Percentiles rank a stretch among this genome's conserved stretches.
Conservation (phyloP, 2,113 vertebrate genomes). For the Lasiurus borealis region DNA sequence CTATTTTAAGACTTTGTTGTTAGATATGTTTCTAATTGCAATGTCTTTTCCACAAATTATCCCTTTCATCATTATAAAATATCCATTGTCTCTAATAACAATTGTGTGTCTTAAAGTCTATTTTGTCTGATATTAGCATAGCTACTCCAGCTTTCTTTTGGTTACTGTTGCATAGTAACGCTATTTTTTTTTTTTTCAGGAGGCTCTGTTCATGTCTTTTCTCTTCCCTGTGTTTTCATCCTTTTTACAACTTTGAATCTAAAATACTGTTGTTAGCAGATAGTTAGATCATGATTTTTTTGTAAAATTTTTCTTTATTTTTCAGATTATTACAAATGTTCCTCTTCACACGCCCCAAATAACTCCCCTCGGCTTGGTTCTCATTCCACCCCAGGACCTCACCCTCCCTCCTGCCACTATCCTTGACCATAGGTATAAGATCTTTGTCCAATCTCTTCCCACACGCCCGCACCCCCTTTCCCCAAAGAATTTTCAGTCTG, state of each 20-base stretch:
- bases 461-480: too few relatives aligned
- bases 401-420: too few relatives aligned
- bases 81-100: background rate
- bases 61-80: background rate
- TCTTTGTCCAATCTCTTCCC: too few relatives aligned
- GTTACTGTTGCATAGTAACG: background rate
- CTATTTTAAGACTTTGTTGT: background rate
- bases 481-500: too few relatives aligned
- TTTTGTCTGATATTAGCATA: background rate
- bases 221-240: background rate
- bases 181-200: background rate
- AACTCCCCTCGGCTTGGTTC: too few relatives aligned
- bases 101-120: slow-evolving; percentile 8
- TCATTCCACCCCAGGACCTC: too few relatives aligned
- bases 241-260: background rate
- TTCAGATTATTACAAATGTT: too few relatives aligned
- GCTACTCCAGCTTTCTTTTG: background rate
- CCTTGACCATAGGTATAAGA: too few relatives aligned
- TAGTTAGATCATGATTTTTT: slow-evolving; percentile 16
- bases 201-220: background rate
- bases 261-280: background rate
- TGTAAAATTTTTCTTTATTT: background rate
- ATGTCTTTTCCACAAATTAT: background rate
- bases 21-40: background rate
- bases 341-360: too few relatives aligned